A percentile compares a stretch with the other conserved stretches of the same genome.
Conservation (phyloP, 2,797 vertebrate genomes). For the Mus spretus region DNA sequence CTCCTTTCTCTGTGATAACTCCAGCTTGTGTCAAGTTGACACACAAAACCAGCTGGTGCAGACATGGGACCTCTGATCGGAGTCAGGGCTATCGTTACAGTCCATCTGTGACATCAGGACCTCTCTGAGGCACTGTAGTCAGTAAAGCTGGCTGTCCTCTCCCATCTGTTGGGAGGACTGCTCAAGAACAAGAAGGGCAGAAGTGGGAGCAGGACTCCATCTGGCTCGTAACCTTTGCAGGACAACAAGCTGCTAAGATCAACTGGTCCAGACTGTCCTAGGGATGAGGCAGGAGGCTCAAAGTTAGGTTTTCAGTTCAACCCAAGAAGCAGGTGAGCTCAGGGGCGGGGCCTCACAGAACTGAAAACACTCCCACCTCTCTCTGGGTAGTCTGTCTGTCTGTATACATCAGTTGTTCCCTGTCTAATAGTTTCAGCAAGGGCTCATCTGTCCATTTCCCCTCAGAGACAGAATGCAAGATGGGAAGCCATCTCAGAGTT, state of each 20-base stretch:
- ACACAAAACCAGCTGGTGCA: no score
- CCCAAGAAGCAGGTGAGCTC: neutral
- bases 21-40: no score
- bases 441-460: neutral
- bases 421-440: neutral
- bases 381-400: neutral
- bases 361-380: neutral
- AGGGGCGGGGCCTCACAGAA: neutral
- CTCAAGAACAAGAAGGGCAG: neutral
- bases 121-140: neutral
- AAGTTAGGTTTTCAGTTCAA: neutral
- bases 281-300: neutral
- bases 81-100: neutral
- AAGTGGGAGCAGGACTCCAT: neutral
- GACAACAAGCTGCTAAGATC: neutral
- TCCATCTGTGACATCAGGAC: neutral
- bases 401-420: neutral
- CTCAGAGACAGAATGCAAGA: neutral
- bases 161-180: neutral
- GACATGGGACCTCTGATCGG: neutral
- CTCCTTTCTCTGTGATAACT: no score
- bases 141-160: neutral
- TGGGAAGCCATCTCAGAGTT: neutral
- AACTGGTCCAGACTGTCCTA: neutral
- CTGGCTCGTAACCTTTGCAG: neutral